phyloP scores from a whole-genome alignment of 2,888 invertebrate species.

The Balanococcus diminutus region DNA sequence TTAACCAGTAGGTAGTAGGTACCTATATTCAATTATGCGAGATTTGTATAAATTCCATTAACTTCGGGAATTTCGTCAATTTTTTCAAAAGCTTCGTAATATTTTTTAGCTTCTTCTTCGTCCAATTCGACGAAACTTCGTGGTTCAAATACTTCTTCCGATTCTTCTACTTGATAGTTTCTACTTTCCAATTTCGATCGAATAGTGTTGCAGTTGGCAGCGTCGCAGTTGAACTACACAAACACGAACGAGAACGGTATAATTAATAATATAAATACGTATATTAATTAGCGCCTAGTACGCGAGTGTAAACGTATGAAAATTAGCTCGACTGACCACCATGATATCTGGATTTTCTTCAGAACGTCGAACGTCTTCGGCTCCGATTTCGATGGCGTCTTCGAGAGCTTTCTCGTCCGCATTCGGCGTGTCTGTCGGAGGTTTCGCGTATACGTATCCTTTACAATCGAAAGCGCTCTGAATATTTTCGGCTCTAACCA shows the following conservation, averaged over 20 bases:
- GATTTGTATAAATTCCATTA: neutral
- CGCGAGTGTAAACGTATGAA: neutral
- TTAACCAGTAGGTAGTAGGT: no score
- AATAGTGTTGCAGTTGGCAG: neutral
- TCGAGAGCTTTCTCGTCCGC: conserved; percentile 66
- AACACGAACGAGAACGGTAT: neutral
- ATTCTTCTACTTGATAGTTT: neutral
- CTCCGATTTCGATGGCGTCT: conserved; percentile 72
- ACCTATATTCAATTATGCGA: neutral
- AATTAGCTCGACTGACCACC: neutral
- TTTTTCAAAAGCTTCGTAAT: conserved; percentile 20
- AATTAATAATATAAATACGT: neutral
- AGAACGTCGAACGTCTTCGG: conserved; percentile 70
- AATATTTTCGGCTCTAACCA: conserved; percentile 62
- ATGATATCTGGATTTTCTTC: conserved; percentile 60
- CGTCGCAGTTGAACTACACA: conserved; percentile 39
- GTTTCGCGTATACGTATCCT: conserved; percentile 66
- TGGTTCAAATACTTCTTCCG: conserved; percentile 1
- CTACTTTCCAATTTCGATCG: conserved; percentile 41
- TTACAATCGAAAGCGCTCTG: conserved; percentile 67
- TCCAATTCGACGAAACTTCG: conserved; percentile 1
- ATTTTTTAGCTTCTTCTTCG: conserved; percentile 27
- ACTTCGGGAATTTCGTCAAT: conserved; percentile 45
- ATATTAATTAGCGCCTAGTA: neutral
- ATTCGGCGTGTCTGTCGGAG: conserved; percentile 59